These are phyloP conservation scores for Poecilia gillii DNA, from an alignment of 2,797 vertebrate species.

Conservation along the genomic window DNA sequence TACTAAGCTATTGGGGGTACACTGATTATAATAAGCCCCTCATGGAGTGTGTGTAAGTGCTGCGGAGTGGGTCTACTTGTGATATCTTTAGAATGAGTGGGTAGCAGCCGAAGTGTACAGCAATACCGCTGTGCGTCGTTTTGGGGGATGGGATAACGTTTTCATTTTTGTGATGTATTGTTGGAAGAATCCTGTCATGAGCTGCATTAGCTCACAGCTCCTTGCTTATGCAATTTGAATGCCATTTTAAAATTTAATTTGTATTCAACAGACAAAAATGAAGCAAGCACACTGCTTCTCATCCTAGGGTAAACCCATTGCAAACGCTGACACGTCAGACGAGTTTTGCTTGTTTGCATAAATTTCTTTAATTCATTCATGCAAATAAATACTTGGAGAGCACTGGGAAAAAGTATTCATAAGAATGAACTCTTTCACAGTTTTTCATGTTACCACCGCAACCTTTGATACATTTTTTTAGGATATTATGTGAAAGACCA, in stretches of 20 bases:
- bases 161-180: conserved; percentile 56
- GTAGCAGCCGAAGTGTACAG: conserved; percentile 67
- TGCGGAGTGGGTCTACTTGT: conserved; percentile 68
- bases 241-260: conserved; percentile 4
- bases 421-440: not conserved
- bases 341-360: not conserved
- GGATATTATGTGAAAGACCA: not conserved
- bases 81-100: conserved; percentile 86
- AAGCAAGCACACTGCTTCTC: conserved; percentile 8
- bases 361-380: not conserved
- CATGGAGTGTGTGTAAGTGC: conserved; percentile 39
- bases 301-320: conserved; percentile 1
- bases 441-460: not conserved
- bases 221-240: conserved; percentile 9
- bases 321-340: not conserved
- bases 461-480: not conserved
- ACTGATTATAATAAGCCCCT: conserved; percentile 61
- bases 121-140: conserved; percentile 64
- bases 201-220: conserved; percentile 16
- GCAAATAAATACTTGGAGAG: not conserved
- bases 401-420: not conserved
- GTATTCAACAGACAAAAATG: not conserved
- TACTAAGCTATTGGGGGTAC: conserved; percentile 44
- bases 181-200: conserved; percentile 41
- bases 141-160: conserved; percentile 66